Percentiles rank a stretch among this genome's conserved stretches.
Conservation (phyloP, 2,113 vertebrate genomes). For the Platycercus adscitus region DNA sequence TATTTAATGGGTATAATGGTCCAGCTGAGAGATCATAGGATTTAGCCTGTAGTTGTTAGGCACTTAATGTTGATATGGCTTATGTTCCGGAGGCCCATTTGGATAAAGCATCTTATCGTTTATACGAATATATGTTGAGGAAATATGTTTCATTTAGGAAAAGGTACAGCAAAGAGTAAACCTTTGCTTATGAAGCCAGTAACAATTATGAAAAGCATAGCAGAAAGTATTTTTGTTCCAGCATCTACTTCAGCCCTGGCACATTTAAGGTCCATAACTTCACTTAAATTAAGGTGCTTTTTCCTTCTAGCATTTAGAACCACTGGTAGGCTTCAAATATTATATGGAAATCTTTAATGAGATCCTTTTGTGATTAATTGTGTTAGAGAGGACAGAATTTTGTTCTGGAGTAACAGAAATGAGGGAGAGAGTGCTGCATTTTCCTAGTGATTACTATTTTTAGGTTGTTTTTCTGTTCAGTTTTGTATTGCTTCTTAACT, state of each 20-base stretch:
- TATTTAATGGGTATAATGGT: conserved; percentile 62
- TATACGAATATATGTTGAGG: conserved; percentile 15
- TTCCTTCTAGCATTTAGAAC: neutral
- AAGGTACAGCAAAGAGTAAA: conserved; percentile 1
- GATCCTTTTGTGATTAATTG: neutral
- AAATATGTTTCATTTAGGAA: conserved; percentile 14
- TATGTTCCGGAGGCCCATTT: conserved; percentile 58
- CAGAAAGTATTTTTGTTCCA: neutral
- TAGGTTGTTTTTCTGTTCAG: neutral
- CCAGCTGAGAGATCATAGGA: conserved; percentile 31
- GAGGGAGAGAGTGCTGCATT: neutral
- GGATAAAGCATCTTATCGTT: conserved; percentile 5
- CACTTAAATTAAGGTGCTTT: neutral
- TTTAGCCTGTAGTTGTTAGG: conserved; percentile 51
- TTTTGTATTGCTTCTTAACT: neutral
- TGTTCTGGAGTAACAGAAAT: neutral
- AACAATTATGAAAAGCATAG: neutral
- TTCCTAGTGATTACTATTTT: neutral
- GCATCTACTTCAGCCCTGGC: neutral
- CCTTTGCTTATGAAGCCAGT: conserved; percentile 20
- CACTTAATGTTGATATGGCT: conserved; percentile 28
- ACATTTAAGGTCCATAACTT: neutral
- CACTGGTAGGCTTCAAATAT: neutral
- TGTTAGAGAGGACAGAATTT: neutral
- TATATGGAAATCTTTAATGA: neutral